A percentile compares a stretch with the other conserved stretches of the same genome.
Conservation (phyloP, 23 tunicate genomes). For the Halocynthia roretzi region DNA sequence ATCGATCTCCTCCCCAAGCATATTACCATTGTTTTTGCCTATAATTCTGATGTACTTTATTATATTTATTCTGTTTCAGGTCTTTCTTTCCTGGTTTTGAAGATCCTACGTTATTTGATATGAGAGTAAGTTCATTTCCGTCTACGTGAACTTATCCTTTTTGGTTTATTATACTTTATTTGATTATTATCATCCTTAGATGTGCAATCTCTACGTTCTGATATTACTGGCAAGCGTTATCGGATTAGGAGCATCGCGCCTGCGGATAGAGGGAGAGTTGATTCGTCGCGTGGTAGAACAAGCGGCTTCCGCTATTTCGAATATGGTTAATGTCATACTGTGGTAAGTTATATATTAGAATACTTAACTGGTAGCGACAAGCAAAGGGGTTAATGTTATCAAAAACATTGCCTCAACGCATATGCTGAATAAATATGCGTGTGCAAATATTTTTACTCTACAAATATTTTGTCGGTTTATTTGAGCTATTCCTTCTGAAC, state of each 20-base stretch:
- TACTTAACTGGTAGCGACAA: no score
- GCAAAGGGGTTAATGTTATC: no score
- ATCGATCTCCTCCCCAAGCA: no score
- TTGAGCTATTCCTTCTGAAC: no score
- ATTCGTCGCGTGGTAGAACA: constrained; percentile 23
- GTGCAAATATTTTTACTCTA: no score
- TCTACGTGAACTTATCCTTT: neutral
- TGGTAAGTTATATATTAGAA: constrained; percentile 2
- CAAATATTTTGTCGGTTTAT: no score
- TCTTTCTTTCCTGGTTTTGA: constrained; percentile 6
- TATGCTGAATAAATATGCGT: no score
- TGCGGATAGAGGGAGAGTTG: constrained; percentile 15
- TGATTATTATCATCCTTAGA: constrained; percentile 1
- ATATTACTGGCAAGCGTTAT: constrained; percentile 8
- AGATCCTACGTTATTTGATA: neutral
- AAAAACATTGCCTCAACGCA: no score
- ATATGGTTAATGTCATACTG: constrained; percentile 14
- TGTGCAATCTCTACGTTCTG: constrained; percentile 19
- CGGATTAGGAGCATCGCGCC: constrained; percentile 14
- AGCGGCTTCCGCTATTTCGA: constrained; percentile 12
- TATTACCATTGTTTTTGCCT: no score
- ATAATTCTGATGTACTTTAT: no score
- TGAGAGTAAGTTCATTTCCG: neutral
- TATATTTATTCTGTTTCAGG: neutral
- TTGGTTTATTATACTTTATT: neutral